Percentiles rank a stretch among this genome's conserved stretches.
Conservation (phyloP, 2,888 invertebrate genomes). For the Halocaridina rubra region DNA sequence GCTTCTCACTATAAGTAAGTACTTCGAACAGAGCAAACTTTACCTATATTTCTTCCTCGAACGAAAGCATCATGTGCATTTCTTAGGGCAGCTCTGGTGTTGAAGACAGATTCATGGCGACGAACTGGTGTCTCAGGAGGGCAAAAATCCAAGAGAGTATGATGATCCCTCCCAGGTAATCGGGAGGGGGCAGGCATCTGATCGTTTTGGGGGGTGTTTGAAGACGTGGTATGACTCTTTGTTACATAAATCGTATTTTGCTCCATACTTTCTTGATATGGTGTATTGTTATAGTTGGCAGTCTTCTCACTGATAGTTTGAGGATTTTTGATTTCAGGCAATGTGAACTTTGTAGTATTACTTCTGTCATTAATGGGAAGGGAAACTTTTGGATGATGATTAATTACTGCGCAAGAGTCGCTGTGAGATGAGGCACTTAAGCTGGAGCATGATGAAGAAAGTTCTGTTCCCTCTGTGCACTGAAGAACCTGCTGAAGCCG, state of each 20-base stretch:
- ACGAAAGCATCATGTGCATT: constrained; percentile 46
- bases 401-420: neutral
- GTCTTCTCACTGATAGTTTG: no score
- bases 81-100: constrained; percentile 34
- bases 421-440: constrained; percentile 25
- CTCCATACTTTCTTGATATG: no score
- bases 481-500: neutral
- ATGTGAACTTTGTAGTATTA: no score
- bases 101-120: constrained; percentile 5
- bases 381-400: no score
- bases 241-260: no score
- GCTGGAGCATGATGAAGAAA: constrained; percentile 37
- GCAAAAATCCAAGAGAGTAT: neutral
- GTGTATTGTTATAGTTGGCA: no score
- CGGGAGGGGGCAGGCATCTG: neutral
- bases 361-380: no score
- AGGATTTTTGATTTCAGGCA: no score
- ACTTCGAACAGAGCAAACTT: no score
- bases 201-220: no score
- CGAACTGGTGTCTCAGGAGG: neutral
- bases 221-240: no score
- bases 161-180: neutral
- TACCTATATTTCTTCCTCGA: constrained; percentile 28
- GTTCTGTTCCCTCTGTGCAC: neutral
- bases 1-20: neutral